These are phyloP conservation scores for Andrena dorsata DNA, from an alignment of 2,888 invertebrate species.

Conservation along the genomic window DNA sequence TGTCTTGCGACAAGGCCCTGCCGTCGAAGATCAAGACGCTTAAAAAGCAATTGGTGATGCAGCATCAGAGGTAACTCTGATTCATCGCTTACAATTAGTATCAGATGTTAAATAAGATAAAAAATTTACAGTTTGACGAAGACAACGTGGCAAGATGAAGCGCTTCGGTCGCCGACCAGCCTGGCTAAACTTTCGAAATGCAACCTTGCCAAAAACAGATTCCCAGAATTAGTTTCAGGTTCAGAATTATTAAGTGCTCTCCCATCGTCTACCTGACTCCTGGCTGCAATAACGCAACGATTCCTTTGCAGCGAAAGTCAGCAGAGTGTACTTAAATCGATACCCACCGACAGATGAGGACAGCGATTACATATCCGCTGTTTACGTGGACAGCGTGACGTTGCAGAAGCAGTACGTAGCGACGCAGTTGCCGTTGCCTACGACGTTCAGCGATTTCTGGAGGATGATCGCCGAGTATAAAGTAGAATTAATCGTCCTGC, in stretches of 20 bases:
- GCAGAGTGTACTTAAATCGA: slow-evolving; percentile 81
- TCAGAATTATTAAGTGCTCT: slow-evolving; percentile 10
- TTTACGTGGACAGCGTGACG: slow-evolving; percentile 83
- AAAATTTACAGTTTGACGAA: slow-evolving; percentile 75
- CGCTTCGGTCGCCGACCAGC: slow-evolving; percentile 76
- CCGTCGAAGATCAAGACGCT: slow-evolving; percentile 72
- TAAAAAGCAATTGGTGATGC: slow-evolving; percentile 73
- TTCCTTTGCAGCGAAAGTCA: slow-evolving; percentile 63
- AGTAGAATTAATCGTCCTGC: slow-evolving; percentile 82
- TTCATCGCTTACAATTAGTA: neutral
- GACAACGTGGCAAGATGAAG: slow-evolving; percentile 84
- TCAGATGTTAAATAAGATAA: neutral
- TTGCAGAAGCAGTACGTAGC: slow-evolving; percentile 84
- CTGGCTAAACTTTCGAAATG: slow-evolving; percentile 62
- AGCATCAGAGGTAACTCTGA: slow-evolving; percentile 78
- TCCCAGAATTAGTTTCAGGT: slow-evolving; percentile 83
- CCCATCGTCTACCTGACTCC: neutral
- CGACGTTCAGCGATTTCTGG: slow-evolving; percentile 86
- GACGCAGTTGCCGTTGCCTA: slow-evolving; percentile 84
- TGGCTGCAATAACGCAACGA: neutral
- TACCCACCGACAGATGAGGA: slow-evolving; percentile 80
- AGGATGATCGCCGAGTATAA: slow-evolving; percentile 83
- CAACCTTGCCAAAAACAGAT: slow-evolving; percentile 82
- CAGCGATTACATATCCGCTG: slow-evolving; percentile 85
- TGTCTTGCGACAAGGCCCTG: slow-evolving; percentile 81